phyloP scores from a whole-genome alignment of 2,888 invertebrate species.

The Drosophila kokeensis region DNA sequence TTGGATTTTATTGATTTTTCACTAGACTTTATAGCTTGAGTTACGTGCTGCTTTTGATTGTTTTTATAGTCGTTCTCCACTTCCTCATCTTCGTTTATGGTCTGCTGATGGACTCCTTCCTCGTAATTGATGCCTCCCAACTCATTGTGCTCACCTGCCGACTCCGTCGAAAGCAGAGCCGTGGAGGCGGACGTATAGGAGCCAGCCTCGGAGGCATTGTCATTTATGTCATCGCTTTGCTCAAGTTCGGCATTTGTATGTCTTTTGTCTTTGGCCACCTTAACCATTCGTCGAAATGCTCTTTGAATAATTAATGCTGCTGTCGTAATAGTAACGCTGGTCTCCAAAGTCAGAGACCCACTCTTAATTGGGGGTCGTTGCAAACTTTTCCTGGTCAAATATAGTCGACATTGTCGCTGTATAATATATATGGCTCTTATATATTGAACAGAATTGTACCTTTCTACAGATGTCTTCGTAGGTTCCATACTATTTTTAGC shows the following conservation, averaged over 20 bases:
- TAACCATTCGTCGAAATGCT: constrained; percentile 85
- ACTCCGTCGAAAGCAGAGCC: constrained; percentile 76
- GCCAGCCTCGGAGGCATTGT: constrained; percentile 75
- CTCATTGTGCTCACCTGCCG: constrained; percentile 54
- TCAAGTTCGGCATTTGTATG: constrained; percentile 40
- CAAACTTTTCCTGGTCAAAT: constrained; percentile 46
- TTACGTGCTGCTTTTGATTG: constrained; percentile 28
- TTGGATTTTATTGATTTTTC: constrained; percentile 16
- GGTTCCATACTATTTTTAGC: constrained; percentile 1
- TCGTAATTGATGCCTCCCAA: constrained; percentile 49
- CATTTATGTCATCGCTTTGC: constrained; percentile 60
- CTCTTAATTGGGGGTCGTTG: not conserved
- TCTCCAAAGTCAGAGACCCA: constrained; percentile 11
- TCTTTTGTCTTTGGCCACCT: constrained; percentile 31
- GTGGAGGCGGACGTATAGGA: constrained; percentile 80
- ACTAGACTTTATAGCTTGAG: constrained; percentile 28
- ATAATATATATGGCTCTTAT: constrained; percentile 73
- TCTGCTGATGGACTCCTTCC: constrained; percentile 60
- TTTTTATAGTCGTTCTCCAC: constrained; percentile 56
- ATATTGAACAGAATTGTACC: constrained; percentile 56
- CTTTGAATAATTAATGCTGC: constrained; percentile 87
- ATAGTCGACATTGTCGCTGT: constrained; percentile 72
- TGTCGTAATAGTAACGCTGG: constrained; percentile 37
- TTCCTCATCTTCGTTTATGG: constrained; percentile 65
- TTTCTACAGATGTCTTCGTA: not conserved